Conservation (phyloP, 2,888 invertebrate species). For the Lomographa bimaculata region DNA sequence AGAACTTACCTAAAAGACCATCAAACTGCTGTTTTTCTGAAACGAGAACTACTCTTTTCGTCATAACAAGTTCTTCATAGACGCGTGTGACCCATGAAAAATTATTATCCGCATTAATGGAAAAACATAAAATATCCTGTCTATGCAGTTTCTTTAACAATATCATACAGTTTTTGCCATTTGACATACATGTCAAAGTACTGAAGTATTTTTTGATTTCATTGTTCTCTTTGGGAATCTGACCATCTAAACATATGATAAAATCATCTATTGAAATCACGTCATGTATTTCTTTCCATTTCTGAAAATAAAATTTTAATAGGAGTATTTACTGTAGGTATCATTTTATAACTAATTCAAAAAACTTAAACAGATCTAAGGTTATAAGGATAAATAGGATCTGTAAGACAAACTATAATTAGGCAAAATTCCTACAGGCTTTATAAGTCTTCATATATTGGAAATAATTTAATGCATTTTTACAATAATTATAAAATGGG, state of each 20-base stretch:
- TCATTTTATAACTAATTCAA: too few relatives aligned
- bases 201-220: conserved; percentile 24
- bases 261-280: conserved; percentile 38
- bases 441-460: too few relatives aligned
- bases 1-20: conserved; percentile 47
- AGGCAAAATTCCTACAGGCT: too few relatives aligned
- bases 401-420: too few relatives aligned
- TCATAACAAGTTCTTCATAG: conserved; percentile 42
- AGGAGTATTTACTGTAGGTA: too few relatives aligned
- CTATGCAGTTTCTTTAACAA: conserved; percentile 25
- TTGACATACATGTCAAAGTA: conserved; percentile 20
- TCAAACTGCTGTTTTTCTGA: conserved; percentile 50
- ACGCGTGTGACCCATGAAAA: conserved; percentile 51
- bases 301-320: conserved; percentile 17
- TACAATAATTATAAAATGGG: too few relatives aligned
- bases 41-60: conserved; percentile 46
- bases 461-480: too few relatives aligned
- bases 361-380: too few relatives aligned
- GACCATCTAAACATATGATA: conserved; percentile 43
- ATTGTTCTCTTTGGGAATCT: conserved; percentile 34
- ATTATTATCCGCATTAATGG: conserved; percentile 44
- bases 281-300: conserved; percentile 5
- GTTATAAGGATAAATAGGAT: too few relatives aligned
- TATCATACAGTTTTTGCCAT: conserved; percentile 10
- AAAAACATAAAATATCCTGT: conserved; percentile 27